phyloP scores from a whole-genome alignment of 2,888 invertebrate species.

The Mimachlamys varia region DNA sequence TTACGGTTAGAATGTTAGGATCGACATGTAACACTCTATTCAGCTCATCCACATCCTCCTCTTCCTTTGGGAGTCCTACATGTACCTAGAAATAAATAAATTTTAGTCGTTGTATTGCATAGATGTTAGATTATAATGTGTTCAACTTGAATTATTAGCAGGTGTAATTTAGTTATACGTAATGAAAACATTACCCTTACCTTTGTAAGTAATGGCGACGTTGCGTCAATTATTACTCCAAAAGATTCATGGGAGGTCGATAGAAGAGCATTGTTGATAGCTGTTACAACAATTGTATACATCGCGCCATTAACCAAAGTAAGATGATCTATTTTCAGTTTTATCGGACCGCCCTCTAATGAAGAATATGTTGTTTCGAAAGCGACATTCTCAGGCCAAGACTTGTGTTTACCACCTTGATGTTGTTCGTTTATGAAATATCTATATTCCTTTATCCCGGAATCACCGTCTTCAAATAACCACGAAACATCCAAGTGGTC shows the following conservation, averaged over 20 bases:
- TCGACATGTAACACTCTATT: conserved; percentile 61
- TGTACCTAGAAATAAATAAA: conserved; percentile 57
- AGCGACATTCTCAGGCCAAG: conserved; percentile 56
- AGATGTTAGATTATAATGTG: no score
- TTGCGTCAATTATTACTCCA: conserved; percentile 67
- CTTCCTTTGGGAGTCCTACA: conserved; percentile 59
- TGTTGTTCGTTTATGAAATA: conserved; percentile 56
- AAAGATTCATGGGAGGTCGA: conserved; percentile 62
- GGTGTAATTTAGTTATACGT: no score
- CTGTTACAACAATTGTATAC: conserved; percentile 64
- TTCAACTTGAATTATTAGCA: no score
- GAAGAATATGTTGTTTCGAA: conserved; percentile 43
- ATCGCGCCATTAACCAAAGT: conserved; percentile 58
- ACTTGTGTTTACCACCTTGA: conserved; percentile 57
- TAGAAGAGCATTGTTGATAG: conserved; percentile 63
- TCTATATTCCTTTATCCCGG: conserved; percentile 63
- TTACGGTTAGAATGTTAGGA: conserved; percentile 59
- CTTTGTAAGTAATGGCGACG: conserved; percentile 60
- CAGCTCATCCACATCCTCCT: conserved; percentile 62
- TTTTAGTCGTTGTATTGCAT: no score
- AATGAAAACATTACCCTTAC: conserved; percentile 47
- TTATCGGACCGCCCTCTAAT: conserved; percentile 37
- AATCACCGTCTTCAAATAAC: conserved; percentile 63
- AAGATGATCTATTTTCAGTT: conserved; percentile 46
- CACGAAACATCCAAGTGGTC: conserved; percentile 55